Conservation (phyloP, 1,140 invertebrate genomes). For the Solen grandis region DNA sequence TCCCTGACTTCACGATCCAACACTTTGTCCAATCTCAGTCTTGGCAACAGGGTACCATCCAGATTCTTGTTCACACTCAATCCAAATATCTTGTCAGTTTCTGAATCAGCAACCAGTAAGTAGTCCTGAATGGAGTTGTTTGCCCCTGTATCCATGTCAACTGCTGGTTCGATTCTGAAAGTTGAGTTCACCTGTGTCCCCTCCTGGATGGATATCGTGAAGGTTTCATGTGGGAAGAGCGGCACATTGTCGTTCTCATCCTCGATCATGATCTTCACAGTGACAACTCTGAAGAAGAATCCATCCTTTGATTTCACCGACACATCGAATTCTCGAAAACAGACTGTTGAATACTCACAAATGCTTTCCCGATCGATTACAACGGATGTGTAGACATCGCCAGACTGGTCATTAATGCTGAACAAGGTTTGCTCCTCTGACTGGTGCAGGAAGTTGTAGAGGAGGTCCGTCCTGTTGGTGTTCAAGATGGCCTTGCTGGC, state of each 20-base stretch:
- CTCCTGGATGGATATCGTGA: conserved; percentile 70
- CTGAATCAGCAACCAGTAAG: conserved; percentile 50
- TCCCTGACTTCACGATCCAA: conserved; percentile 70
- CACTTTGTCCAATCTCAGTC: conserved; percentile 63
- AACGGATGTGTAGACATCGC: conserved; percentile 35
- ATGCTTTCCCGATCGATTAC: conserved; percentile 40
- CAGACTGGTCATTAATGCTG: conserved; percentile 42
- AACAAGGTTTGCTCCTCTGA: conserved; percentile 30
- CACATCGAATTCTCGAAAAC: conserved; percentile 41
- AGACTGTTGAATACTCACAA: conserved; percentile 21
- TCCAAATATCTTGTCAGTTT: conserved; percentile 59
- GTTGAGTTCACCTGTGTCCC: conserved; percentile 58
- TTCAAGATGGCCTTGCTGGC: conserved; percentile 3
- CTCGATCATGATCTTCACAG: conserved; percentile 60
- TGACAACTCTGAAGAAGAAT: conserved; percentile 14
- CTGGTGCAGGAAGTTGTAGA: conserved; percentile 17
- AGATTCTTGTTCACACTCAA: conserved; percentile 61
- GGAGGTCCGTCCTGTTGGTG: neutral
- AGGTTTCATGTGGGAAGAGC: conserved; percentile 62
- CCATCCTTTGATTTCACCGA: conserved; percentile 29
- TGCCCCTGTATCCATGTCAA: conserved; percentile 71
- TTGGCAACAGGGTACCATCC: conserved; percentile 69
- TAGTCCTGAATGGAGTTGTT: conserved; percentile 70
- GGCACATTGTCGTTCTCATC: conserved; percentile 78
- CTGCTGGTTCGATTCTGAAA: conserved; percentile 66